These are phyloP conservation scores for Eumerus sabulonum DNA, from an alignment of 2,888 invertebrate genomes.

Conservation along the genomic window DNA sequence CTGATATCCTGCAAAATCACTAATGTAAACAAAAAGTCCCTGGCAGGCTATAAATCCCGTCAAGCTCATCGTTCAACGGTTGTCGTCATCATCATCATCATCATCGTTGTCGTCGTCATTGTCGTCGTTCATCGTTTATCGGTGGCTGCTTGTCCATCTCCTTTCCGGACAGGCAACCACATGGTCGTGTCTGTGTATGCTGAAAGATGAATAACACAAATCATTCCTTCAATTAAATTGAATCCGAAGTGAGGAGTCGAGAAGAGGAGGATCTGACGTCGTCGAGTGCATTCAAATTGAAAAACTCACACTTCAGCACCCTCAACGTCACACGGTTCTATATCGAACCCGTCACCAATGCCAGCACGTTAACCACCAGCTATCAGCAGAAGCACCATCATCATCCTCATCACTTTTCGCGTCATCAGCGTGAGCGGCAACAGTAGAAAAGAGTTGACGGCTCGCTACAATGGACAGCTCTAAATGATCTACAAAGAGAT, in stretches of 20 bases:
- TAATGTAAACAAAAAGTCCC: conserved; percentile 65
- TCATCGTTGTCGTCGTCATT: conserved; percentile 8
- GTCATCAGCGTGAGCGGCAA: too few species aligned
- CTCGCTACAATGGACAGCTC: conserved; percentile 61
- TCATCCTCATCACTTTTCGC: too few species aligned
- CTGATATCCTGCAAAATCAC: conserved; percentile 65
- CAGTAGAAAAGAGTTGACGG: conserved; percentile 37
- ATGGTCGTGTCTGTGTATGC: conserved; percentile 18
- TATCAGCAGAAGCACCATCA: too few species aligned
- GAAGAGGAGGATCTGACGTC: conserved; percentile 22
- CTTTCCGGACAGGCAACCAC: not conserved
- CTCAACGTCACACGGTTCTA: conserved; percentile 49
- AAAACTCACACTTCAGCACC: conserved; percentile 66
- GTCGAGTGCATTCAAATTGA: conserved; percentile 62
- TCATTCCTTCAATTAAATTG: conserved; percentile 64
- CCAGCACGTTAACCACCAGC: conserved; percentile 15
- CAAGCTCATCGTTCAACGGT: conserved; percentile 50
- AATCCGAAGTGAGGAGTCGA: conserved; percentile 14
- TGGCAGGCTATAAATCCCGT: conserved; percentile 60
- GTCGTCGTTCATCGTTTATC: conserved; percentile 50
- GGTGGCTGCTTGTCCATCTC: conserved; percentile 33
- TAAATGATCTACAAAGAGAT: conserved; percentile 59
- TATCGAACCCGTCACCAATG: conserved; percentile 37
- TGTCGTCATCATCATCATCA: conserved; percentile 21
- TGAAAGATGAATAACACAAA: conserved; percentile 62